Evolutionary conservation across 1,140 invertebrate species (phyloP).

Genomic region (Papilio dardanus): DNA sequence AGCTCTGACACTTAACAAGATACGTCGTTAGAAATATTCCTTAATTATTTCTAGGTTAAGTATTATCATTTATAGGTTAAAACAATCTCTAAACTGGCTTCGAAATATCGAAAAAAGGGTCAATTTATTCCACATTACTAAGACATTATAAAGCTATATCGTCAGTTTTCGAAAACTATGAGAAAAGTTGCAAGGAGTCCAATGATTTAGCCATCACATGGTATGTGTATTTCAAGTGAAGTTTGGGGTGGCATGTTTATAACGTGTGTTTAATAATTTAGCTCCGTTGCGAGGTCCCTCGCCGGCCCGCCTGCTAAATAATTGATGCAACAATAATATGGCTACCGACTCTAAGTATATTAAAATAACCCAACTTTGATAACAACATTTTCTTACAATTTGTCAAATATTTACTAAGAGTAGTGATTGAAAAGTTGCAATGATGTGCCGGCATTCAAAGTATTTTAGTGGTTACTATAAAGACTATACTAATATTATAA

Average conservation of each 20-base stretch:
- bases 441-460: no score
- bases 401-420: background rate
- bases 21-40: no score
- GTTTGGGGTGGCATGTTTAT: constrained; percentile 71
- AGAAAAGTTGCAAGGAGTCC: constrained; percentile 20
- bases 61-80: no score
- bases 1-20: no score
- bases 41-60: no score
- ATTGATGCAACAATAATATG: constrained; percentile 79
- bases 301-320: constrained; percentile 69
- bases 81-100: background rate
- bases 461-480: no score
- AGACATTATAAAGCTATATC: background rate
- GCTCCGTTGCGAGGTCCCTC: constrained; percentile 63
- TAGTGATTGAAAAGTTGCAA: no score
- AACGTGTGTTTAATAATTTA: constrained; percentile 80
- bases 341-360: constrained; percentile 55
- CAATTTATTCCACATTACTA: background rate
- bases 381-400: background rate
- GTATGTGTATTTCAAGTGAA: constrained; percentile 56
- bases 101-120: background rate
- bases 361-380: constrained; percentile 50
- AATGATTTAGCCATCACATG: constrained; percentile 62
- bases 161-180: background rate
- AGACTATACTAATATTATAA: no score